A percentile compares a stretch with the other conserved stretches of the same genome.
phyloP scores from a whole-genome alignment of 2,888 invertebrate species.

The Cheilosia vernalis region DNA sequence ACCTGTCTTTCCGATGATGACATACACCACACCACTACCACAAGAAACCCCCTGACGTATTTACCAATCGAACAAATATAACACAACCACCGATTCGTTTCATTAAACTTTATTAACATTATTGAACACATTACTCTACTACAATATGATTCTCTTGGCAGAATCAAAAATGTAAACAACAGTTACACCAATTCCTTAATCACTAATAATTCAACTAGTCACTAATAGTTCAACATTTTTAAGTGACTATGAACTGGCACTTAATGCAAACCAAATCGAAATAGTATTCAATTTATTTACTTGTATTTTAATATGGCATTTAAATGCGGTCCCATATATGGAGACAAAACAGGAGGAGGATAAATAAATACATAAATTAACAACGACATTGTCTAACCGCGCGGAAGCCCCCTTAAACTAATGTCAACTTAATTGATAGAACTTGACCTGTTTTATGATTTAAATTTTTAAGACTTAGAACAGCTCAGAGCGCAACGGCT shows the following conservation, averaged over 20 bases:
- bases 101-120: conserved; percentile 52
- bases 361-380: conserved; percentile 37
- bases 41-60: conserved; percentile 17
- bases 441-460: conserved; percentile 51
- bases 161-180: conserved; percentile 7
- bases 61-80: neutral
- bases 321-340: conserved; percentile 18
- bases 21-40: neutral
- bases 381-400: neutral
- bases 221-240: conserved; percentile 35
- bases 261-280: conserved; percentile 27
- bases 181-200: conserved; percentile 31
- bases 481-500: conserved; percentile 1
- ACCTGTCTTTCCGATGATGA: neutral
- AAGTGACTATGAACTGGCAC: conserved; percentile 56
- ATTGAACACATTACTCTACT: conserved; percentile 55
- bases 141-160: conserved; percentile 7
- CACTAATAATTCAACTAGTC: no score
- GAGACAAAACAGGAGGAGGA: conserved; percentile 9
- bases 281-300: conserved; percentile 12
- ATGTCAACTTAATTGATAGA: conserved; percentile 25
- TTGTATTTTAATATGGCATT: conserved; percentile 54
- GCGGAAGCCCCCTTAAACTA: conserved; percentile 12
- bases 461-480: conserved; percentile 45
- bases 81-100: conserved; percentile 26